Evolutionary conservation across 2,797 vertebrate genomes (phyloP).

Genomic region (Gymnocypris eckloni): DNA sequence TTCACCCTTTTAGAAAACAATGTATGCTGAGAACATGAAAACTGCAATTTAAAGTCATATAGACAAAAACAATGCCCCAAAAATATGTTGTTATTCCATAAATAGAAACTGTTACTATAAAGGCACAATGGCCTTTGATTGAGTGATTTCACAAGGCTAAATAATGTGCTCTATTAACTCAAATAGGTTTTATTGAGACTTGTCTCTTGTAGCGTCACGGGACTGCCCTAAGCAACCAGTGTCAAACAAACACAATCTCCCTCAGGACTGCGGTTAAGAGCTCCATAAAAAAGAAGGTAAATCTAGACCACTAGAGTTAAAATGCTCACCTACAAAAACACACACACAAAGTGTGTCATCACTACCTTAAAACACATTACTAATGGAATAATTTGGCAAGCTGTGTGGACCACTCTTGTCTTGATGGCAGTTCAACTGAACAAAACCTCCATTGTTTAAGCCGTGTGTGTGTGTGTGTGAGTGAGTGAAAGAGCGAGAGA

Average conservation of each 20-base stretch:
- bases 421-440: conserved; percentile 46
- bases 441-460: conserved; percentile 57
- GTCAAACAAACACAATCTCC: conserved; percentile 51
- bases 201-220: conserved; percentile 31
- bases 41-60: not conserved
- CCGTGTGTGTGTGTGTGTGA: not conserved
- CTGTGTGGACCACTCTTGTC: conserved; percentile 11
- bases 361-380: not conserved
- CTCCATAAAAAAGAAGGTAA: conserved; percentile 41
- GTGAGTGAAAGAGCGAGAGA: not conserved
- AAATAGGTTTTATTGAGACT: conserved; percentile 24
- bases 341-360: not conserved
- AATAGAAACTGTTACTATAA: conserved; percentile 1
- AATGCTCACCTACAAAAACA: not conserved
- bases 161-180: conserved; percentile 32
- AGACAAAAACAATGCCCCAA: not conserved
- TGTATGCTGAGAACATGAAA: not conserved
- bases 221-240: conserved; percentile 50
- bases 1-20: not conserved
- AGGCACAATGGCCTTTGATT: not conserved
- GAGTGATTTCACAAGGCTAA: conserved; percentile 24
- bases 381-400: conserved; percentile 10
- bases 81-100: not conserved
- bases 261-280: conserved; percentile 50
- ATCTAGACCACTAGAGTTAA: conserved; percentile 32